A percentile compares a stretch with the other conserved stretches of the same genome.
Conservation (phyloP, 1,140 invertebrate species). For the Acromyrmex charruanus region DNA sequence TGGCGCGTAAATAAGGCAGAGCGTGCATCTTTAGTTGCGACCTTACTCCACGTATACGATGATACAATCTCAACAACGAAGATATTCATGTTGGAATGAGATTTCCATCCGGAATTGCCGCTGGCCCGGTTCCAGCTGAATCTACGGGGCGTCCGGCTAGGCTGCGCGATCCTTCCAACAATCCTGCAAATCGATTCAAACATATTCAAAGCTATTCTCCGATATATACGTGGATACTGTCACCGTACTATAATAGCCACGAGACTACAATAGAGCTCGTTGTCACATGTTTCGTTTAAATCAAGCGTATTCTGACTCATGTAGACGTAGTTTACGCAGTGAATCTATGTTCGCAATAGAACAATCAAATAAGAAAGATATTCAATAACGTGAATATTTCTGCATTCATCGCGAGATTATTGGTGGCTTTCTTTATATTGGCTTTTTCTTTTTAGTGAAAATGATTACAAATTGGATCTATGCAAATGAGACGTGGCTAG, state of each 20-base stretch:
- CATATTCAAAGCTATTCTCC: slow-evolving; percentile 83
- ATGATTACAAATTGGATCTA: slow-evolving; percentile 8
- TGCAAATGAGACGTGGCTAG: slow-evolving; percentile 15
- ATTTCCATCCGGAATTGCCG: slow-evolving; percentile 81
- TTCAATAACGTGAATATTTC: slow-evolving; percentile 3
- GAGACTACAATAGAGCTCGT: slow-evolving; percentile 70
- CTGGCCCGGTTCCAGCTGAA: slow-evolving; percentile 79
- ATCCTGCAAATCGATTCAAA: slow-evolving; percentile 83
- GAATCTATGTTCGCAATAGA: not conserved
- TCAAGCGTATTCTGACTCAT: slow-evolving; percentile 45
- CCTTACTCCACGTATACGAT: slow-evolving; percentile 60
- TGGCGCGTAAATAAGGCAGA: slow-evolving; percentile 64
- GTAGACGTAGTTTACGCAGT: not conserved
- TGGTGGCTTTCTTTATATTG: not conserved
- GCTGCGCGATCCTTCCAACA: slow-evolving; percentile 63
- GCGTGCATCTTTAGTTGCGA: slow-evolving; percentile 59
- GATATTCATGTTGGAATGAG: slow-evolving; percentile 78
- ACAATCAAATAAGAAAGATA: not conserved
- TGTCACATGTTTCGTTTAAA: slow-evolving; percentile 73
- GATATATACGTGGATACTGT: slow-evolving; percentile 78
- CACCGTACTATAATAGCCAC: slow-evolving; percentile 71
- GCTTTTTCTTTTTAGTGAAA: not conserved
- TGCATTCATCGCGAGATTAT: not conserved
- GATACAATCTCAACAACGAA: slow-evolving; percentile 74
- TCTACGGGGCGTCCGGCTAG: not conserved